A percentile compares a stretch with the other conserved stretches of the same genome.
Conservation (phyloP, 1,140 invertebrate species). For the Trichomalopsis sarcophagae region DNA sequence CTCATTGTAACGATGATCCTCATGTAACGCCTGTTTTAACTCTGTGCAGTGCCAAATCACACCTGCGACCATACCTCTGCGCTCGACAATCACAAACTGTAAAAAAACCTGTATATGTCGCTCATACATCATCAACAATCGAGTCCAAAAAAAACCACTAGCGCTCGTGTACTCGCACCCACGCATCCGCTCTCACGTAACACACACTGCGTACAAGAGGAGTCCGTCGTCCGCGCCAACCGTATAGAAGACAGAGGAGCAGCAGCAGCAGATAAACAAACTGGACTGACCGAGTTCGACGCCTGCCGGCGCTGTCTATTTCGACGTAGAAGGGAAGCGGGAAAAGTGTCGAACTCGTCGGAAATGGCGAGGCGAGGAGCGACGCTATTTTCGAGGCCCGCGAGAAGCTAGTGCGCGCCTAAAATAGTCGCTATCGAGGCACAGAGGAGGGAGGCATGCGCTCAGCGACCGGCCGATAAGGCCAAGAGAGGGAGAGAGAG, state of each 20-base stretch:
- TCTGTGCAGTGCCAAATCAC: constrained; percentile 52
- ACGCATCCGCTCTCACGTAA: not conserved
- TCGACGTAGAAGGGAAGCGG: not conserved
- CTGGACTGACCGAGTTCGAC: constrained; percentile 28
- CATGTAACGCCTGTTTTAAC: constrained; percentile 45
- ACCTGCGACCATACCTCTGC: constrained; percentile 49
- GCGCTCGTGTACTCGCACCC: not conserved
- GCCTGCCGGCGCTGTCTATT: not conserved
- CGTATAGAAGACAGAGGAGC: constrained; percentile 6
- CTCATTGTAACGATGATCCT: constrained; percentile 35
- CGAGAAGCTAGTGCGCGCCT: not conserved
- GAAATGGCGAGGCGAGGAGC: not conserved
- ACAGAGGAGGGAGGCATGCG: not conserved
- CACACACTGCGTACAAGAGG: not conserved
- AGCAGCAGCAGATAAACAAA: constrained; percentile 26
- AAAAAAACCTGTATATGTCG: constrained; percentile 11
- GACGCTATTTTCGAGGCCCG: constrained; percentile 5
- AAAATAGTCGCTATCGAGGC: not conserved
- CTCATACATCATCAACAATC: constrained; percentile 45
- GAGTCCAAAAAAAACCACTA: constrained; percentile 1
- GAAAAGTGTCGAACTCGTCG: not conserved
- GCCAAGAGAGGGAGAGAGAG: not conserved
- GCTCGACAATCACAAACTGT: constrained; percentile 51
- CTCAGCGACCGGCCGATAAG: not conserved
- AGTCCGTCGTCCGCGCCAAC: not conserved